phyloP scores from a whole-genome alignment of 2,113 vertebrate species.

The Saccopteryx bilineata region DNA sequence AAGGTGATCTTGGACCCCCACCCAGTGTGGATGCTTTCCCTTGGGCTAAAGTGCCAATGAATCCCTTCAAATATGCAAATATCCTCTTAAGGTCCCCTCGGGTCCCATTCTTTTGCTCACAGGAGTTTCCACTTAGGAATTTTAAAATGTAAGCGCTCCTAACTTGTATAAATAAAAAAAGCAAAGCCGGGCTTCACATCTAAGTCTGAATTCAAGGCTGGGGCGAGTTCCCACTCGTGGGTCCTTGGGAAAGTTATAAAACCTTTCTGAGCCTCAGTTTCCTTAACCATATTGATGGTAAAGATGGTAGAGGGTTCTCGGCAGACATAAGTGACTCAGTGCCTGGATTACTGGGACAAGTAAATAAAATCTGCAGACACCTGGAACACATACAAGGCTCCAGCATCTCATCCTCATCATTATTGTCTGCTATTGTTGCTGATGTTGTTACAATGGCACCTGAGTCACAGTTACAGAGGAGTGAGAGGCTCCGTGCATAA shows the following conservation, averaged over 20 bases:
- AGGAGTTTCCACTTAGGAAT: not conserved
- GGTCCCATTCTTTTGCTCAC: not conserved
- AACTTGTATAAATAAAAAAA: too few species aligned
- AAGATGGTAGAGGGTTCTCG: not conserved
- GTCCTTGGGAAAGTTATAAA: not conserved
- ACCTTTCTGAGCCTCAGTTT: not conserved
- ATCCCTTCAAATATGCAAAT: not conserved
- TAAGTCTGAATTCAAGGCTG: not conserved
- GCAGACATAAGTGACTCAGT: not conserved
- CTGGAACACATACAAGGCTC: not conserved
- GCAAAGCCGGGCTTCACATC: not conserved
- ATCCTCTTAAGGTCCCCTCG: not conserved
- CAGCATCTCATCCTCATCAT: not conserved
- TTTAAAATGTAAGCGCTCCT: not conserved
- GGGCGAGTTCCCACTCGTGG: not conserved
- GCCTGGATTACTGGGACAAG: not conserved
- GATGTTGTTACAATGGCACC: rapidly evolving
- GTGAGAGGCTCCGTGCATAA: not conserved
- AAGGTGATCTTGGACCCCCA: not conserved
- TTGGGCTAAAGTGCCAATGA: not conserved
- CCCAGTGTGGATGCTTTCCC: not conserved
- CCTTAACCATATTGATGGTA: not conserved
- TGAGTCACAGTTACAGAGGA: not conserved
- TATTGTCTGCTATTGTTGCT: not conserved
- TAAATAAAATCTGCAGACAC: not conserved